Percentiles rank a stretch among this genome's conserved stretches.
Conservation (phyloP, 2,888 invertebrate genomes). For the Amphimallon solstitiale region DNA sequence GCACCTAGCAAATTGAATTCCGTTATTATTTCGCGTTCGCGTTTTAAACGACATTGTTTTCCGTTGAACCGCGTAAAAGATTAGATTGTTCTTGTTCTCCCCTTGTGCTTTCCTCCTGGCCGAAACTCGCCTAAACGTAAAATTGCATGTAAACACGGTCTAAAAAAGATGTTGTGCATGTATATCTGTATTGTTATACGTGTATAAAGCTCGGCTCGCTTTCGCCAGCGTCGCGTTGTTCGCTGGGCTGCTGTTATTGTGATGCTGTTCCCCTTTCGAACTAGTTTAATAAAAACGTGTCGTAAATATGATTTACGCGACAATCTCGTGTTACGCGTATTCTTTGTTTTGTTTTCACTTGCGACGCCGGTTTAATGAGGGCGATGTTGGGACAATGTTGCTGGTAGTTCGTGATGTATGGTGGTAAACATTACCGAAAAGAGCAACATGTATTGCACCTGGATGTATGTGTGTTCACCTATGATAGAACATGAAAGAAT, state of each 20-base stretch:
- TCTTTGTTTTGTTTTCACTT: constrained; percentile 12
- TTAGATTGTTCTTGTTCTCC: constrained; percentile 22
- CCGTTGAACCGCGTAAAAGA: constrained; percentile 23
- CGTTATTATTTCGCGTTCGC: constrained; percentile 25
- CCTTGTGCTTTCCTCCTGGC: constrained; percentile 1
- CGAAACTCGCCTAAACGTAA: constrained; percentile 1
- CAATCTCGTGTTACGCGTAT: constrained; percentile 27
- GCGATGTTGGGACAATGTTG: constrained; percentile 8
- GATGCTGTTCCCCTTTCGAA: constrained; percentile 23
- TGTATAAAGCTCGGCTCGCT: constrained; percentile 1
- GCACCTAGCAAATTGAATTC: constrained; percentile 26
- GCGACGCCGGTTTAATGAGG: constrained; percentile 10
- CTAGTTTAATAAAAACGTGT: constrained; percentile 26
- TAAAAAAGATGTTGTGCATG: neutral
- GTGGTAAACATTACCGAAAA: neutral
- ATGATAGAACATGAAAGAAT: no score
- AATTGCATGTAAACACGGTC: constrained; percentile 25
- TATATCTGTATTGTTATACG: no score
- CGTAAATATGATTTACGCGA: constrained; percentile 33
- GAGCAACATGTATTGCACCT: neutral
- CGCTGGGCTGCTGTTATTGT: neutral
- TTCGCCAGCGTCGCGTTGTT: neutral
- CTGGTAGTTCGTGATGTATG: neutral
- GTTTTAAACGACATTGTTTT: constrained; percentile 24
- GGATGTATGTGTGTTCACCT: no score